Conservation (phyloP, 2,797 vertebrate genomes). For the Cuniculus paca region DNA sequence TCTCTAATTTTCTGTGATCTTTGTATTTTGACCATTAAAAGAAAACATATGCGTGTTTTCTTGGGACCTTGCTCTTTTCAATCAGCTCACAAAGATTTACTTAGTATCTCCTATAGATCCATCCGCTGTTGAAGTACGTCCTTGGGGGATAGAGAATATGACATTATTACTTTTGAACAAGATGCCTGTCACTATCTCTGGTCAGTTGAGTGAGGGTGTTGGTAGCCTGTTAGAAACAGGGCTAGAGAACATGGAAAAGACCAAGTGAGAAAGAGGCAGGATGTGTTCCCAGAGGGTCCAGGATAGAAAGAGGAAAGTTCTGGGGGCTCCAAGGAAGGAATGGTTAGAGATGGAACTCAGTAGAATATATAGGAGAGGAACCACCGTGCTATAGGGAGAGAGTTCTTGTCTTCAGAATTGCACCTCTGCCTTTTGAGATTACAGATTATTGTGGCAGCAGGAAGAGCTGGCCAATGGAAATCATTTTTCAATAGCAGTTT, state of each 20-base stretch:
- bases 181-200: not conserved
- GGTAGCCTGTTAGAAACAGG: not conserved
- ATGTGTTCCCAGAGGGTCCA: not conserved
- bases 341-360: not conserved
- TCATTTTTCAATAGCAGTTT: conserved; percentile 41
- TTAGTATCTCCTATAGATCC: not conserved
- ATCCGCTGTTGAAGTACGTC: not conserved
- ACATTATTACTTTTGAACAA: not conserved
- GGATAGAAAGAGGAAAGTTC: not conserved
- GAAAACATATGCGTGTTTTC: not conserved
- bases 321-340: not conserved
- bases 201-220: not conserved
- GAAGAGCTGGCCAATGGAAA: not conserved
- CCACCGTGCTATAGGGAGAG: rapidly evolving
- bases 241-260: not conserved
- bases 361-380: not conserved
- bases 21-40: not conserved
- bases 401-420: not conserved
- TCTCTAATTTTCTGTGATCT: not conserved
- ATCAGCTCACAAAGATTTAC: not conserved
- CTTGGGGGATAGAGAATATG: not conserved
- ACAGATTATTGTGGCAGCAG: not conserved
- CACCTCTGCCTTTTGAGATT: conserved; percentile 23
- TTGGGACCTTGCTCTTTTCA: conserved; percentile 52
- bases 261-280: not conserved